Base-by-base conservation (phyloP, 2,797 vertebrate genomes). In the Gila robusta region DNA sequence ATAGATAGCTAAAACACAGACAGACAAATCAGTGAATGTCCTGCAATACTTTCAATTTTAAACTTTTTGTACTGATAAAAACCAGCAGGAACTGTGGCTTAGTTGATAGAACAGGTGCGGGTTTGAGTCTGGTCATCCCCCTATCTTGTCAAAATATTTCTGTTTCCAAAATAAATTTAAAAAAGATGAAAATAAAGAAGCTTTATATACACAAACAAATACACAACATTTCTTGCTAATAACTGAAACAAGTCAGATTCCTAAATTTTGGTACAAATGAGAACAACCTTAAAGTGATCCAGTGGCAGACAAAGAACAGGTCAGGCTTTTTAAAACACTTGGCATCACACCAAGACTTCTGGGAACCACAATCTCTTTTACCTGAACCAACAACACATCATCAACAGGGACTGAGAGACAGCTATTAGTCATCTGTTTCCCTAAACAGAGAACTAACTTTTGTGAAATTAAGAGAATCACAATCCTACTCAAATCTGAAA, bases 361-460 rank as follows among this genome's bases (percentile, higher is more conserved):
- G 74, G 56, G 80, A 88, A 86, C 64, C 87, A 77, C 78, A 82
- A 52, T 79, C 5, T 21, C 70, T 79, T 83, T 79, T 83, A 83
- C 76, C 39, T 80, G 83, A 85, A 85, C 37, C 52, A 79, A 64
- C 12, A 37, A 44, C 52, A 47, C 44, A 76, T 87, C 86, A 87
- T 83, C 44, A 49, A 80, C 79, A 74, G n/a, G 7, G 41, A 79
- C 76, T 14, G 62, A 62, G n/a, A 76, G 64, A 71, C 47, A 26
- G 19, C 41, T 56, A 32, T 84, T 74, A 81, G 49, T 84, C 44
- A 87, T 73, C 32, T 2, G 28, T 64, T 79, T 81, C 39, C 44
- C 79, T 54, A 72, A 62, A 84, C 54, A 69, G 6, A 78, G 41
- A 32, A 14, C n/a, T 23, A 54, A 70, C 82, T 70, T 87, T 80